Conservation (phyloP, 2,888 invertebrate species). For the Lapara coniferarum region DNA sequence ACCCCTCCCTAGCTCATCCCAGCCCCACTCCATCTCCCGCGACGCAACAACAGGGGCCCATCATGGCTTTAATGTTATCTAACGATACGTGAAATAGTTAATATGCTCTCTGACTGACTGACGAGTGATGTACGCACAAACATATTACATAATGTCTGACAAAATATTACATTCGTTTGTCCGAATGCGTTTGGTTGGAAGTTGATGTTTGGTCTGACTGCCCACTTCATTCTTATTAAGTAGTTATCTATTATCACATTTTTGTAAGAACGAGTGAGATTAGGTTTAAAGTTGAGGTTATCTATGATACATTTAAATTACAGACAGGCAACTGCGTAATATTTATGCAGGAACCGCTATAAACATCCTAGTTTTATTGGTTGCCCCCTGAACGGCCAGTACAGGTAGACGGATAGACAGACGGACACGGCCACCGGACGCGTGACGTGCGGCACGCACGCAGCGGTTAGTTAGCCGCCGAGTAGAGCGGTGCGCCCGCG, state of each 20-base stretch:
- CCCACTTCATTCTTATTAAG: too few relatives aligned
- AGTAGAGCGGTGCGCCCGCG: not conserved
- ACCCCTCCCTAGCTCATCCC: not conserved
- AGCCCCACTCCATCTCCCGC: not conserved
- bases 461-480: constrained; percentile 9
- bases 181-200: not conserved
- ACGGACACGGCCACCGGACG: not conserved
- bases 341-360: too few relatives aligned
- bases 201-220: not conserved
- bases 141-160: constrained; percentile 5
- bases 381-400: too few relatives aligned
- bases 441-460: not conserved
- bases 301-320: too few relatives aligned
- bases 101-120: constrained; percentile 12
- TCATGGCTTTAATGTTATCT: not conserved
- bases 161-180: not conserved
- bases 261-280: too few relatives aligned
- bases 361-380: too few relatives aligned
- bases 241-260: too few relatives aligned
- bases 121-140: constrained; percentile 8
- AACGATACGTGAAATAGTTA: constrained; percentile 20
- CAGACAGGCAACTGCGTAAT: too few relatives aligned
- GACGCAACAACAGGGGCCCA: not conserved
- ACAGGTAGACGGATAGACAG: too few relatives aligned
- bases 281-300: too few relatives aligned